Conservation (phyloP, 2,888 invertebrate genomes). For the Lithosia quadra region DNA sequence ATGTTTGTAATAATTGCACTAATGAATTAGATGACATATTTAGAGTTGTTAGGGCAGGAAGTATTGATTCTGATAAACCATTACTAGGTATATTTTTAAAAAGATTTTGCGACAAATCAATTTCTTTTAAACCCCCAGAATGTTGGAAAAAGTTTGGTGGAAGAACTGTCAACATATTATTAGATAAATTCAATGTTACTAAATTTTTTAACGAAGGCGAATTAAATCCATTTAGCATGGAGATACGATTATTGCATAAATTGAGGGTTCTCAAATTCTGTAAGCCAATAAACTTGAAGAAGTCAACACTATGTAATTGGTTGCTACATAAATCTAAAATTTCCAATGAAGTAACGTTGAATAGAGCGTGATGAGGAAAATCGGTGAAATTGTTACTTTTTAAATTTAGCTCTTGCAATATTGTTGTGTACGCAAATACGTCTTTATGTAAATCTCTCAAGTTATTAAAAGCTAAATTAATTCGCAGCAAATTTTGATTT, state of each 20-base stretch:
- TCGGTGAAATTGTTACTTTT: constrained; percentile 91
- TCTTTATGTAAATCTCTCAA: constrained; percentile 90
- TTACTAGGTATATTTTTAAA: constrained; percentile 93
- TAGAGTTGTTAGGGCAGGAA: constrained; percentile 91
- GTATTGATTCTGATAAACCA: constrained; percentile 91
- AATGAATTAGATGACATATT: constrained; percentile 95
- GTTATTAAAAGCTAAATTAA: constrained; percentile 91
- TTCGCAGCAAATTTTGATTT: constrained; percentile 91
- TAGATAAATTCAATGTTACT: constrained; percentile 91
- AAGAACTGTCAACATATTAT: constrained; percentile 91
- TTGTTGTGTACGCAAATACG: constrained; percentile 91
- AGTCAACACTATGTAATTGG: constrained; percentile 90
- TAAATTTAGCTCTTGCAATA: constrained; percentile 92
- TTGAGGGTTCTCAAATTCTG: constrained; percentile 91
- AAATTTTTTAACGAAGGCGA: constrained; percentile 91
- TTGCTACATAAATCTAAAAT: constrained; percentile 90
- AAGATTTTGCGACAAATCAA: constrained; percentile 93
- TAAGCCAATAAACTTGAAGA: constrained; percentile 92
- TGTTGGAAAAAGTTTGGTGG: constrained; percentile 94
- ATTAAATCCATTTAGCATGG: constrained; percentile 91
- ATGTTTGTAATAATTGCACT: constrained; percentile 90
- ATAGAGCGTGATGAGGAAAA: constrained; percentile 92
- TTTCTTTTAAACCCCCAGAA: constrained; percentile 90
- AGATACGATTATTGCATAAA: constrained; percentile 91
- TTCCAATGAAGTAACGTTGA: constrained; percentile 92